A percentile compares a stretch with the other conserved stretches of the same genome.
Conservation (phyloP, 2,113 vertebrate species). For the Ceratotherium simum region DNA sequence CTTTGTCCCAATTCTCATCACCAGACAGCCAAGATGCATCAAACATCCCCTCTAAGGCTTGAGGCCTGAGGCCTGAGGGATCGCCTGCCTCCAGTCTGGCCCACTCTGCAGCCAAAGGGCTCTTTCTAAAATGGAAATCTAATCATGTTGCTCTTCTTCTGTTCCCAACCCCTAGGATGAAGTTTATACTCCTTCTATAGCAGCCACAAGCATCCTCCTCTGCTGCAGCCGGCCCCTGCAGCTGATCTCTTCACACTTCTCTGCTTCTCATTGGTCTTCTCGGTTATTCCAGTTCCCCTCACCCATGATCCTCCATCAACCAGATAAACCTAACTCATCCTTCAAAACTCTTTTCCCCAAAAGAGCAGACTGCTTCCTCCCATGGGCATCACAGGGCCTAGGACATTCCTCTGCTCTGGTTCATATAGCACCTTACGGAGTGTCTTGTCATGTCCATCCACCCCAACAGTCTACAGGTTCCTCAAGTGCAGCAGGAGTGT, state of each 20-base stretch:
- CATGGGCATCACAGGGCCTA: rapidly evolving
- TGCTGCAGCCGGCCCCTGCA: not conserved
- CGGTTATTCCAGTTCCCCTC: rapidly evolving
- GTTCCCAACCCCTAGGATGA: not conserved
- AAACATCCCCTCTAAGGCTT: not conserved
- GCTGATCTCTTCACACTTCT: not conserved
- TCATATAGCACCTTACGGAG: not conserved
- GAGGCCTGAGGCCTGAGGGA: not conserved
- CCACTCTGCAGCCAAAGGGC: not conserved
- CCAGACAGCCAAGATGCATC: not conserved
- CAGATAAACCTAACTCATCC: not conserved
- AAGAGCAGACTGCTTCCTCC: not conserved
- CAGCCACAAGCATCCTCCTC: no score
- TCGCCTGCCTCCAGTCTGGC: not conserved
- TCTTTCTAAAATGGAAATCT: not conserved
- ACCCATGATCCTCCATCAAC: not conserved
- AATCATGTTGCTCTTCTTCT: not conserved
- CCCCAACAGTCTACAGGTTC: no score
- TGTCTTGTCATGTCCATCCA: rapidly evolving
- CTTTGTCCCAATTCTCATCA: not conserved
- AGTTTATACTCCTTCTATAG: no score
- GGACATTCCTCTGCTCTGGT: not conserved
- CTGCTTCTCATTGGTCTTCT: not conserved
- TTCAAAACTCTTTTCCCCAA: not conserved
- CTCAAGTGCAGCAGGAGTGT: no score